phyloP scores from a whole-genome alignment of 2,113 vertebrate species.

The Ctenomys sociabilis region DNA sequence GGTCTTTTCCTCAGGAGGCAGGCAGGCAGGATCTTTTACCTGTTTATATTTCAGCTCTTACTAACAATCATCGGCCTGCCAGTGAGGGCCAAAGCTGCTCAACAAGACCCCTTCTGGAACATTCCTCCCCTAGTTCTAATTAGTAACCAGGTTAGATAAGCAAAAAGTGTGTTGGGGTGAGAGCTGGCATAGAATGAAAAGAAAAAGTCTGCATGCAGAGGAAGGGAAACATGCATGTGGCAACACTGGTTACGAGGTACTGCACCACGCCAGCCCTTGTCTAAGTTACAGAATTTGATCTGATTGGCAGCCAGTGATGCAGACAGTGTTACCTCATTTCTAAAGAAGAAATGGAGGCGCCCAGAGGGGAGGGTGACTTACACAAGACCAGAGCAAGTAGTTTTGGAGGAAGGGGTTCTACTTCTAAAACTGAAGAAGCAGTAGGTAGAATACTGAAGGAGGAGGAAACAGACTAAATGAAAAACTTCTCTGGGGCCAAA shows the following conservation, averaged over 20 bases:
- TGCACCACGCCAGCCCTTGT: neutral
- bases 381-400: neutral
- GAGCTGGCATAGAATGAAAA: neutral
- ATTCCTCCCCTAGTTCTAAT: slow-evolving; percentile 4
- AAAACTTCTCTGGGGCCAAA: neutral
- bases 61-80: neutral
- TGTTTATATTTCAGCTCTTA: neutral
- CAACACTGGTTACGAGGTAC: neutral
- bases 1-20: neutral
- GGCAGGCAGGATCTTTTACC: neutral
- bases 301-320: neutral
- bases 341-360: slow-evolving; percentile 42
- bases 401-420: neutral
- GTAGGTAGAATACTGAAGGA: neutral
- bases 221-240: neutral
- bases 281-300: slow-evolving; percentile 20
- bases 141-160: neutral
- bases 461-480: neutral
- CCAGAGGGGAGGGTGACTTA: neutral
- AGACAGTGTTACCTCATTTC: slow-evolving; percentile 5
- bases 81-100: neutral
- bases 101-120: slow-evolving; percentile 35
- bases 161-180: neutral
- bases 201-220: neutral
- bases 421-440: neutral